phyloP scores from a whole-genome alignment of 2,113 vertebrate species.

The Rallus limicola region DNA sequence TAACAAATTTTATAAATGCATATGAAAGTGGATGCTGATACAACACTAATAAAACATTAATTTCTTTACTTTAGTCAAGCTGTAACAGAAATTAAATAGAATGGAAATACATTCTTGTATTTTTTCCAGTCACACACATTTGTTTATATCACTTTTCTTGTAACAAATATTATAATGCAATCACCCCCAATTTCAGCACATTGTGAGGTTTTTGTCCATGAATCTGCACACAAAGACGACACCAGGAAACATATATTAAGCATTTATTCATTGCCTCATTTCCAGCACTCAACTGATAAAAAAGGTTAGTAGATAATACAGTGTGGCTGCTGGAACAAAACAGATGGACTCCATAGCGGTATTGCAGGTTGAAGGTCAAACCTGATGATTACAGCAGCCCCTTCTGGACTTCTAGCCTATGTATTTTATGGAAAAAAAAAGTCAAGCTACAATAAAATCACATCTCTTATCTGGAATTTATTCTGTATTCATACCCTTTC shows the following conservation, averaged over 20 bases:
- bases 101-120: background rate
- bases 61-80: background rate
- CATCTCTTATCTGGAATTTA: background rate
- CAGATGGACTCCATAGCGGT: background rate
- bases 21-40: background rate
- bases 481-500: background rate
- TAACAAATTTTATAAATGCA: background rate
- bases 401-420: background rate
- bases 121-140: background rate
- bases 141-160: background rate
- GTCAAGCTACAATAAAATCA: background rate
- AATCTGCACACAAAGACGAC: background rate
- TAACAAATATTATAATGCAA: background rate
- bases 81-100: background rate
- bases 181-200: background rate
- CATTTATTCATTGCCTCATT: background rate
- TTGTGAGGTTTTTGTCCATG: background rate
- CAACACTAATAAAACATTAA: background rate
- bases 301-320: background rate
- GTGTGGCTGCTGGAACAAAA: background rate
- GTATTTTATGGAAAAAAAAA: background rate
- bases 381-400: background rate
- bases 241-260: background rate
- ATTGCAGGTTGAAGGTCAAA: background rate
- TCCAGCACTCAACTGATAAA: background rate